These are phyloP conservation scores for Pelochelys cantorii DNA, from an alignment of 2,797 vertebrate species.

Conservation along the genomic window DNA sequence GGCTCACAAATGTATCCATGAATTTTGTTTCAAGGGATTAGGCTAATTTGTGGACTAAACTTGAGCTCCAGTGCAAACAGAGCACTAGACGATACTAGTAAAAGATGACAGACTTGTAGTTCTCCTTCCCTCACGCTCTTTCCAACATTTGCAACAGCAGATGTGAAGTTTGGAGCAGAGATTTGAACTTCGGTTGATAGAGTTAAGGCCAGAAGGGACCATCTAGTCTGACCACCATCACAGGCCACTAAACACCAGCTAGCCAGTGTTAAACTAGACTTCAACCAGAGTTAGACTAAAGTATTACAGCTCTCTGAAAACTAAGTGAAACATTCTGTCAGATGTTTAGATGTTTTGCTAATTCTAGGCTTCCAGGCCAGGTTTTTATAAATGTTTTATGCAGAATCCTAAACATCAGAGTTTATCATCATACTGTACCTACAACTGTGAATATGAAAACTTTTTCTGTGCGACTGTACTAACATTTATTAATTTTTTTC, in stretches of 20 bases:
- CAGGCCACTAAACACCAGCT: neutral
- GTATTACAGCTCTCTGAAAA: neutral
- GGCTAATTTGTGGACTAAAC: neutral
- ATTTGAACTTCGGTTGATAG: neutral
- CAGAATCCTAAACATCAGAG: neutral
- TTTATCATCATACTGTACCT: neutral
- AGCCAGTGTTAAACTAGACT: neutral
- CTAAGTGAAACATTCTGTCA: neutral
- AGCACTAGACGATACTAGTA: neutral
- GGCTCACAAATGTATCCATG: neutral
- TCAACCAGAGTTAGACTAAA: neutral
- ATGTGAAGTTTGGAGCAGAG: neutral
- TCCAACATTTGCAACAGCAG: neutral
- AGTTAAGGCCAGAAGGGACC: neutral
- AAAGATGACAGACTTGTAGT: neutral
- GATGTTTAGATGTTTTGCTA: neutral
- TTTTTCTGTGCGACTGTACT: neutral
- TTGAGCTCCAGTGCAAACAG: neutral
- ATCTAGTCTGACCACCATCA: neutral
- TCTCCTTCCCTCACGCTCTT: neutral
- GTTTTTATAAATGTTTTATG: neutral
- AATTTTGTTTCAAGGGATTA: neutral
- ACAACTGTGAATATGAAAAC: fast-evolving
- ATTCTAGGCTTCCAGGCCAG: neutral
- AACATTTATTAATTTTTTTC: fast-evolving